Evolutionary conservation across 2,888 invertebrate genomes (phyloP), one percentile per base, ranked within the genome.

Genomic region (Leptopilina myrica): DNA sequence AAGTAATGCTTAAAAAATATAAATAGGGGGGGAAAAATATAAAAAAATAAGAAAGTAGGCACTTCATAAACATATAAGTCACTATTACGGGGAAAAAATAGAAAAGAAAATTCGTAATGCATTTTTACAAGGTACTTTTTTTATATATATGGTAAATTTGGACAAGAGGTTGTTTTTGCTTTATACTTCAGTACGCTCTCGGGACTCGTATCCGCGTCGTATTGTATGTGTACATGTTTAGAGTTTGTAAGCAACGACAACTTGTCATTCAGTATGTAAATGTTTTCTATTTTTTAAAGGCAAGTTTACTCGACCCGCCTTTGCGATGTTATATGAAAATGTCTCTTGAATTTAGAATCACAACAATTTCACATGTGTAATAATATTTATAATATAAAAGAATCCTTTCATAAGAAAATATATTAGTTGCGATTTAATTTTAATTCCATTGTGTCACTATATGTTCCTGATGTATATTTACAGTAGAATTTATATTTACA

Each of bases 211-310:
- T 69, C 49, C 14, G 3, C 49, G 46, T 46, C 46, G 46, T 49
- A 8, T 26, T 69, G 14, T 53, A 14, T 14, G 69, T 49, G 20
- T 33, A 69, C 69, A 69, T 56, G 69, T 69, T 69, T 43, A 20
- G 53, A 69, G 66, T 66, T 46, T n/a, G 15, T 46, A 46, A 69
- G 69, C n/a, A 43, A 66, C 46, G 66, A 66, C 66, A 15, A 15
- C n/a, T 33, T 33, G 69, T 26, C 53, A 53, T 33, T 53, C 53
- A 12, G 53, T 69, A 69, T 69, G 53, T 53, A 56, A 53, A 69
- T 56, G 33, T 69, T 56, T 69, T 56, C 3, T 8, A 69, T n/a
- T 69, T 69, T 33, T 69, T 53, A 69, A 69, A 14, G 33, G 53
- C n/a, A n/a, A 14, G 26, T 66, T 66, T 43, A 33, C 26, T 33